A percentile compares a stretch with the other conserved stretches of the same genome.
phyloP scores from a whole-genome alignment of 2,888 invertebrate genomes.

The Aspidiotus rigidus region DNA sequence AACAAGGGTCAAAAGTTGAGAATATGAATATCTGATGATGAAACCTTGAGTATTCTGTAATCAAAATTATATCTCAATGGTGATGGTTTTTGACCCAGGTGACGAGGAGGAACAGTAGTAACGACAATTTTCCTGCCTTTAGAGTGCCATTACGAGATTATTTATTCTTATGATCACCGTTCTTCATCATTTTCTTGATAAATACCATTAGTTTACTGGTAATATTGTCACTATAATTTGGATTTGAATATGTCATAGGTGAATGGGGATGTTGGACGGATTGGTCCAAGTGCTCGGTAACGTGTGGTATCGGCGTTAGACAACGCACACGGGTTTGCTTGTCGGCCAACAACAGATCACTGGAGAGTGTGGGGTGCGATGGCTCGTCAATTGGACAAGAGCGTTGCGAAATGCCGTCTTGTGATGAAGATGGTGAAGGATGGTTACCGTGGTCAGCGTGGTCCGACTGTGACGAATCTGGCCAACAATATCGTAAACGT shows the following conservation, averaged over 20 bases:
- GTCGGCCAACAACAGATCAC: conserved; percentile 39
- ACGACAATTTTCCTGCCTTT: too few species aligned
- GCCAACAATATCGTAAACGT: conserved; percentile 60
- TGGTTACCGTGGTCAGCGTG: conserved; percentile 72
- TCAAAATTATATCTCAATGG: neutral
- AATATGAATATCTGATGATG: too few species aligned
- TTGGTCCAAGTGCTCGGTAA: conserved; percentile 68
- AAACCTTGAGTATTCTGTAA: neutral
- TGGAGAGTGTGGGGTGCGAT: conserved; percentile 47
- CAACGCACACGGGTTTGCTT: conserved; percentile 59
- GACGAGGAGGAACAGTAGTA: too few species aligned
- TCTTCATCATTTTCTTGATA: too few species aligned
- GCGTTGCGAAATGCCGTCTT: conserved; percentile 59
- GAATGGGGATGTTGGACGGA: conserved; percentile 83
- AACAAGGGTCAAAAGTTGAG: too few species aligned
- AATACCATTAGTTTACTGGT: too few species aligned
- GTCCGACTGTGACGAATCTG: conserved; percentile 55
- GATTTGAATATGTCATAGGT: conserved; percentile 43
- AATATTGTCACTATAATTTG: too few species aligned
- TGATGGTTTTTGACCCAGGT: too few species aligned
- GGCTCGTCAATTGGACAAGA: conserved; percentile 57
- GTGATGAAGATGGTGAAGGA: conserved; percentile 44
- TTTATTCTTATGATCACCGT: too few species aligned
- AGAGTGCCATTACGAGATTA: too few species aligned
- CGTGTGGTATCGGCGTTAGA: conserved; percentile 61